These are phyloP conservation scores for Mustela lutreola DNA, from an alignment of 2,113 vertebrate species.

Conservation along the genomic window DNA sequence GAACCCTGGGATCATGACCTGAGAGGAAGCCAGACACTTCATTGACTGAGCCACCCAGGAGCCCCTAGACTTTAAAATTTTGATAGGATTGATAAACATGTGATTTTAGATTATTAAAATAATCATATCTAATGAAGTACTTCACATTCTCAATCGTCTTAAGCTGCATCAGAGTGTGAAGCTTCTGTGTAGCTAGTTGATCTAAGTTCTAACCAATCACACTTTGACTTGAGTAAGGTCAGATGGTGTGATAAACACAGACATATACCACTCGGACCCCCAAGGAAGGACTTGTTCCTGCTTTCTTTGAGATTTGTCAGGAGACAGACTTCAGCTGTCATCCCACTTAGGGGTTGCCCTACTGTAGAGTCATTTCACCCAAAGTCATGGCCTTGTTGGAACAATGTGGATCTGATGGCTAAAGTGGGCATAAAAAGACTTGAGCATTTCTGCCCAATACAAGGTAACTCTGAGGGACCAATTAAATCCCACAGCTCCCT, in stretches of 20 bases:
- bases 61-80: neutral
- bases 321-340: neutral
- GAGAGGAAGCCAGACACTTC: neutral
- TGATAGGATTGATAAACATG: neutral
- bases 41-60: neutral
- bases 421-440: neutral
- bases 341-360: rapidly evolving
- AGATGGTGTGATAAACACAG: rapidly evolving
- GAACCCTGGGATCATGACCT: neutral
- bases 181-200: neutral
- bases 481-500: neutral
- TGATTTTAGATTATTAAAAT: neutral
- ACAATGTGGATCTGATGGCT: neutral
- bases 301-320: neutral
- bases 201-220: neutral
- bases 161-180: too few relatives aligned
- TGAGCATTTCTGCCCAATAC: neutral
- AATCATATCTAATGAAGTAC: neutral
- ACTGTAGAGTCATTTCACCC: rapidly evolving
- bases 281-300: neutral
- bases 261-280: neutral
- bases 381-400: neutral
- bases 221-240: neutral
- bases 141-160: neutral
- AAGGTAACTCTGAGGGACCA: too few relatives aligned